phyloP scores from a whole-genome alignment of 2,797 vertebrate species.

The Cryptoprocta ferox region DNA sequence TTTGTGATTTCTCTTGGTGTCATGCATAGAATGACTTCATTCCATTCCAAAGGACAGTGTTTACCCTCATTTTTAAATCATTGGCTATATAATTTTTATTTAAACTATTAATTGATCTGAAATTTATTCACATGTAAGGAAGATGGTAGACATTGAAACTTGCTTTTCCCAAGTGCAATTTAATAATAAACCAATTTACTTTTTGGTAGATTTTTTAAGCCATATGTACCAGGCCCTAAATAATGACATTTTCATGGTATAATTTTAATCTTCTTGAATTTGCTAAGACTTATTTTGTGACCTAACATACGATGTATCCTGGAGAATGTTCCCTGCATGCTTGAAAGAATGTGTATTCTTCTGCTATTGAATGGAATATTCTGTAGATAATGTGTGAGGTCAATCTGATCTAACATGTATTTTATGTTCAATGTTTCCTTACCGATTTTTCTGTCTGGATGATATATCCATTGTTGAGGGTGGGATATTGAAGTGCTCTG shows the following conservation, averaged over 20 bases:
- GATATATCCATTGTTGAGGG: too few relatives aligned
- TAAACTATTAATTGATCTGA: constrained; percentile 18
- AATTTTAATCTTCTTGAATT: background rate
- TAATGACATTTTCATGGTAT: background rate
- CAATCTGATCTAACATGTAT: background rate
- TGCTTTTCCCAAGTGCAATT: background rate
- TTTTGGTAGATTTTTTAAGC: background rate
- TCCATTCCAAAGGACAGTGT: background rate
- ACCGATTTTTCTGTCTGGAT: background rate
- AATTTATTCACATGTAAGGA: background rate
- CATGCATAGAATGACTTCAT: background rate
- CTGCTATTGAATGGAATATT: background rate
- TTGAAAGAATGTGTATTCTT: background rate
- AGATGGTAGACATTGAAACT: background rate
- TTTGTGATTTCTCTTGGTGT: background rate
- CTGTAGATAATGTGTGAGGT: background rate
- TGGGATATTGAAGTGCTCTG: background rate
- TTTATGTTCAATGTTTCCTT: background rate
- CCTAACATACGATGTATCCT: background rate
- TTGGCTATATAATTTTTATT: background rate
- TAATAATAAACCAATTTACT: background rate
- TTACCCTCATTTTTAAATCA: background rate
- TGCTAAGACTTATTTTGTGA: background rate
- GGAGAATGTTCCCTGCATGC: background rate
- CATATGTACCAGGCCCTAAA: background rate